A percentile compares a stretch with the other conserved stretches of the same genome.
Evolutionary conservation across 2,888 invertebrate species (phyloP).

Genomic region (Creontiades dilutus): DNA sequence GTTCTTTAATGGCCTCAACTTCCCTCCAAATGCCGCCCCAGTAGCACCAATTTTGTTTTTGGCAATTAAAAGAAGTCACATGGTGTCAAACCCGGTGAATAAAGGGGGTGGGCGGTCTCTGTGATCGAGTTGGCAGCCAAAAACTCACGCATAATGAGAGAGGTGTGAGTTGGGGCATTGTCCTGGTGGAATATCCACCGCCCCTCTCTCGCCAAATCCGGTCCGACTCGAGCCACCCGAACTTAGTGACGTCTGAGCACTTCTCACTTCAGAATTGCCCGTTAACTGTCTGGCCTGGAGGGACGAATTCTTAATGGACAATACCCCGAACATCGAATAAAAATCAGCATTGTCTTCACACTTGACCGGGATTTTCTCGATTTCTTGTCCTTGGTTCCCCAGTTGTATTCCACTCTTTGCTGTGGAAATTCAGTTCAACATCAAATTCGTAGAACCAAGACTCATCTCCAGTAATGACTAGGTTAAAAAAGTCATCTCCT

Average conservation of each 20-base stretch:
- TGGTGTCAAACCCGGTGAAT: slow-evolving; percentile 12
- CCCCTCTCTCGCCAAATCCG: slow-evolving; percentile 35
- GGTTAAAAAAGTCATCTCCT: too few relatives aligned
- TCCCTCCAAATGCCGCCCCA: slow-evolving; percentile 61
- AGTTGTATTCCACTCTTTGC: too few relatives aligned
- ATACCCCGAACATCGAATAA: slow-evolving; percentile 58
- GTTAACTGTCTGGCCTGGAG: slow-evolving; percentile 48
- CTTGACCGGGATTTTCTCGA: too few relatives aligned
- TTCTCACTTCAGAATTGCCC: slow-evolving; percentile 50
- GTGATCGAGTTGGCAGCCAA: slow-evolving; percentile 35
- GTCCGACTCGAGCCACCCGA: not conserved
- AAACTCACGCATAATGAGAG: slow-evolving; percentile 48
- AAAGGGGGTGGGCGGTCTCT: slow-evolving; percentile 24
- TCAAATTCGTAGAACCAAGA: too few relatives aligned
- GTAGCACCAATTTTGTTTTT: slow-evolving; percentile 67
- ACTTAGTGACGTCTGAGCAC: not conserved
- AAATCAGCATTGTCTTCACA: slow-evolving; percentile 60
- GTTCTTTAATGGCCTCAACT: slow-evolving; percentile 55
- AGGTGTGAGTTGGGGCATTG: slow-evolving; percentile 45
- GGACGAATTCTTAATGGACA: slow-evolving; percentile 55
- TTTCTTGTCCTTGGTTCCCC: too few relatives aligned
- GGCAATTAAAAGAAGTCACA: slow-evolving; percentile 56
- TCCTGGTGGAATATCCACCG: slow-evolving; percentile 49
- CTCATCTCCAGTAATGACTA: too few relatives aligned
- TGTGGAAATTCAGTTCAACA: too few relatives aligned